These are phyloP conservation scores for Corynorhinus townsendii DNA, from an alignment of 2,113 vertebrate genomes.

Conservation along the genomic window DNA sequence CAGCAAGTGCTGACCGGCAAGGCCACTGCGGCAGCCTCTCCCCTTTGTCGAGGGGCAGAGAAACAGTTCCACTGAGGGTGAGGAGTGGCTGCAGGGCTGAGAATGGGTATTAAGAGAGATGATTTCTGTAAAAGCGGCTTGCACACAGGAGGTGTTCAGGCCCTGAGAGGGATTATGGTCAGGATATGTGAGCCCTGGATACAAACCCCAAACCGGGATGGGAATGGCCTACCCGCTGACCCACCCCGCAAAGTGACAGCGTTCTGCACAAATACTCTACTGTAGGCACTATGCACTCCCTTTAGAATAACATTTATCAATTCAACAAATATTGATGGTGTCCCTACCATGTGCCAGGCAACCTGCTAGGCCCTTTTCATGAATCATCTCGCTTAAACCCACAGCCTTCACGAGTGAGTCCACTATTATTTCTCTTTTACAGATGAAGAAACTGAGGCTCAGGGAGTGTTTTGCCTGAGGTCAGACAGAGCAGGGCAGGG, in stretches of 20 bases:
- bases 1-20: fast-evolving
- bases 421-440: neutral
- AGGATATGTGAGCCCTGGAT: neutral
- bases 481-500: neutral
- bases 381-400: neutral
- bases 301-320: neutral
- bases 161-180: neutral
- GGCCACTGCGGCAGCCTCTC: neutral
- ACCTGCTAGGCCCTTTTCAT: neutral
- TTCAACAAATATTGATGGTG: neutral
- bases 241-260: neutral
- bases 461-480: neutral
- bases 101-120: neutral
- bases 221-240: neutral
- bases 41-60: neutral
- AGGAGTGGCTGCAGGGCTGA: neutral
- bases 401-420: neutral
- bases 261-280: neutral
- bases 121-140: neutral
- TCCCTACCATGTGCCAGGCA: neutral
- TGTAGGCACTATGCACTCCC: neutral
- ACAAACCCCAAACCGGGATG: neutral
- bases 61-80: neutral
- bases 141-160: neutral
- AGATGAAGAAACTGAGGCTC: conserved; percentile 29